phyloP scores from a whole-genome alignment of 2,888 invertebrate genomes.

The Athalia circularis region DNA sequence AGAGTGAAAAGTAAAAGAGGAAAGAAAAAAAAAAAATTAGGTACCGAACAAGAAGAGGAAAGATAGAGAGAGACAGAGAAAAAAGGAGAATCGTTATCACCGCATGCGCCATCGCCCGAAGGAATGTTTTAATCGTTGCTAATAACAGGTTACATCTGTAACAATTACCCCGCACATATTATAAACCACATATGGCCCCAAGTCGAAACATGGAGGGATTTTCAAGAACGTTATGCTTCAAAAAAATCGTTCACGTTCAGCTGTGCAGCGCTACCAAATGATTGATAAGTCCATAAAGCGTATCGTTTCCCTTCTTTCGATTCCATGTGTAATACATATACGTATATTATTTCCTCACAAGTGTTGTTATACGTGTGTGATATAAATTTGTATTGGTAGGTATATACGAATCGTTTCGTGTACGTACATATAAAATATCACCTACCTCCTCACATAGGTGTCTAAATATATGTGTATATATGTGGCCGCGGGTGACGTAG shows the following conservation, averaged over 20 bases:
- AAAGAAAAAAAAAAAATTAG: not conserved
- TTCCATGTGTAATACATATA: too few species aligned
- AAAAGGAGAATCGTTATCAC: constrained; percentile 35
- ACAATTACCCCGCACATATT: constrained; percentile 56
- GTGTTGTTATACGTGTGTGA: too few species aligned
- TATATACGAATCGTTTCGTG: too few species aligned
- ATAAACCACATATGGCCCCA: constrained; percentile 53
- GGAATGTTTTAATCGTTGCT: constrained; percentile 73
- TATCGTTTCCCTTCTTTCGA: constrained; percentile 56
- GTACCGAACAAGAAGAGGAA: not conserved
- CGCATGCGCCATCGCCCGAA: constrained; percentile 47
- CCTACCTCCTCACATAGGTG: too few species aligned
- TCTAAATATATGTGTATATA: not conserved
- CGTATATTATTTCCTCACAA: too few species aligned
- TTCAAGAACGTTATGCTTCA: constrained; percentile 3
- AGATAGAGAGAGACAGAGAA: not conserved
- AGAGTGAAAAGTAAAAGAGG: not conserved
- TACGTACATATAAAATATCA: too few species aligned
- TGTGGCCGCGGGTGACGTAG: constrained; percentile 71
- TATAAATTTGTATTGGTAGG: too few species aligned
- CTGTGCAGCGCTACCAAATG: constrained; percentile 67
- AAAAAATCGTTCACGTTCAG: not conserved
- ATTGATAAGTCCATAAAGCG: constrained; percentile 74
- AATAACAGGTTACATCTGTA: constrained; percentile 69
- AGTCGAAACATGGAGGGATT: not conserved